Percentiles rank a stretch among this genome's conserved stretches.
Conservation (phyloP, 2,797 vertebrate genomes). For the Acropternis orthonyx region DNA sequence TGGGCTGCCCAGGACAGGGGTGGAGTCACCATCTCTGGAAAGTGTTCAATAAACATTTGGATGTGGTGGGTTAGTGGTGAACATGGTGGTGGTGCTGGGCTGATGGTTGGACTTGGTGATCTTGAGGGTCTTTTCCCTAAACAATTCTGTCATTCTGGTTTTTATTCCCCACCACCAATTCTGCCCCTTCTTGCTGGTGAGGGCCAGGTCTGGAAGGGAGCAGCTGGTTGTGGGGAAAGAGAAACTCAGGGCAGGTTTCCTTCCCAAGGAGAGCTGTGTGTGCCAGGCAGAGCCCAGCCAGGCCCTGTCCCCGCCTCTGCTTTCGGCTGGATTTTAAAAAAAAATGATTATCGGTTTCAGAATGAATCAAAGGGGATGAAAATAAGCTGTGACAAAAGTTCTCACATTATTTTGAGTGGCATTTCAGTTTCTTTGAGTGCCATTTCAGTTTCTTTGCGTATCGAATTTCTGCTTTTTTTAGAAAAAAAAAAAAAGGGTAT, state of each 20-base stretch:
- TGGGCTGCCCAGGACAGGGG: neutral
- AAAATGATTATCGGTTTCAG: slow-evolving; percentile 13
- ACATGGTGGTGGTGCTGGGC: neutral
- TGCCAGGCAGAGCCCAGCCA: neutral
- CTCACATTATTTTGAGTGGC: neutral
- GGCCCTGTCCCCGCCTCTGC: neutral
- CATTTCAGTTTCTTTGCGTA: slow-evolving; percentile 21
- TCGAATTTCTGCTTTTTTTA: neutral
- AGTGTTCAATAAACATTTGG: neutral
- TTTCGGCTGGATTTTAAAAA: neutral
- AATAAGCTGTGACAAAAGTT: slow-evolving; percentile 31
- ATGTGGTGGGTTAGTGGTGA: neutral
- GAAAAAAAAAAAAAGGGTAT: neutral
- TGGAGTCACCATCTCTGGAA: neutral
- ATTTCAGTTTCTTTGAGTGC: slow-evolving; percentile 33
- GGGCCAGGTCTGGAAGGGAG: neutral
- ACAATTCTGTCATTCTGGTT: neutral
- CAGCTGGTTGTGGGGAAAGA: neutral
- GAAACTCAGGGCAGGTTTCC: slow-evolving; percentile 19
- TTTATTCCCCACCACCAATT: neutral
- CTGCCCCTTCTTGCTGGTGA: neutral
- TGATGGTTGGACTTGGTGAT: neutral
- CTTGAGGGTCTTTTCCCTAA: neutral
- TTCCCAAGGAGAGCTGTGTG: neutral
- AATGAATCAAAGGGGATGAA: slow-evolving; percentile 43